Base-by-base conservation (phyloP, 2,113 vertebrate species). In the Lasiurus cinereus region DNA sequence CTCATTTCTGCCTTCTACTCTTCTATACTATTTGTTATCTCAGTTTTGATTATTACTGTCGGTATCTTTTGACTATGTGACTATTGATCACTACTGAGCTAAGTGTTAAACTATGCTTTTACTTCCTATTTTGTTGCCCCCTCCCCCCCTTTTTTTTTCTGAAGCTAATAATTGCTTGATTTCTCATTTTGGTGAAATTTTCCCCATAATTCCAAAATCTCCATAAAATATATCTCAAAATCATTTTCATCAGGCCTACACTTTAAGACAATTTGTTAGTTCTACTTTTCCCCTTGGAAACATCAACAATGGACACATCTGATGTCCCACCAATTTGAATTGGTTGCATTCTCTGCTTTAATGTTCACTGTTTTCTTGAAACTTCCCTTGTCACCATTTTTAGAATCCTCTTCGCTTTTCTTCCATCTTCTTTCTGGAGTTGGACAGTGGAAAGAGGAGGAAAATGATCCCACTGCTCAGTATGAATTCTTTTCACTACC, bases 161-260 rank as follows among this genome's bases (percentile, higher is more conserved):
- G 18, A 88, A 89, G 50, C 43, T 62, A 50, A 76, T 50, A 80
- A 69, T 69, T 84, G 29, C 62, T 90, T 92, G n/a, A 50, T 48
- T 82, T 91, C 83, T 69, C 48, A 70, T 92, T 80, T 92, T 88
- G 73, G 22, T 64, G 36, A 36, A 31, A 50, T 8, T 59, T 76
- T 86, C 82, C 36, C 29, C 36, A 67, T 52, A 31, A 2, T 74
- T 80, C 4, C 19, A 82, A 92, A 86, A 52, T 27, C 13, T 84
- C 36, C 19, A 88, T 77, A 72, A 80, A 70, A 56, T 64, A 66
- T 77, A 56, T 77, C 21, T 93, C 72, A 85, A 22, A 70, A 56
- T 64, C 83, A 91, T 88, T 84, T 93, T 91, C 39, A 56, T 91
- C 36, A 88, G 2, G 16, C 14, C 16, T 94, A 78, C 72, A 73